phyloP scores from a whole-genome alignment of 2,113 vertebrate species.

The Hippocampus barbouri region DNA sequence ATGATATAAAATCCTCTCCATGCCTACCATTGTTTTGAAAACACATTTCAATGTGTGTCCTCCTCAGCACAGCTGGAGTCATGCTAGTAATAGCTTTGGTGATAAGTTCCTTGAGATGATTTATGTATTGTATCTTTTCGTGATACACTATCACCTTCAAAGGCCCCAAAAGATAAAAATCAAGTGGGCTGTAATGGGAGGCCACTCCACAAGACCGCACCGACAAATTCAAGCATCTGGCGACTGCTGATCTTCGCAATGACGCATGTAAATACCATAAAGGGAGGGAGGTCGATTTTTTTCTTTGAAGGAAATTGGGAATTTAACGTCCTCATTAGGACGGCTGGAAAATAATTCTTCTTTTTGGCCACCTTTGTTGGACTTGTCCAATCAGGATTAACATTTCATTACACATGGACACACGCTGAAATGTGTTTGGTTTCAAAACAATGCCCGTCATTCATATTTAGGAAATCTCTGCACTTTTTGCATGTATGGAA shows the following conservation, averaged over 20 bases:
- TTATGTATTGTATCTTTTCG: not conserved
- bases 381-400: too few species aligned
- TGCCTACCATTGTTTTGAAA: not conserved
- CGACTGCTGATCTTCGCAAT: not conserved
- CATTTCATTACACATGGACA: too few species aligned
- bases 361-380: not conserved
- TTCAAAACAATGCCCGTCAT: not conserved
- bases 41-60: not conserved
- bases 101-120: not conserved
- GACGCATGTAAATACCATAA: not conserved
- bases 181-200: not conserved
- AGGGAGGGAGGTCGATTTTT: not conserved
- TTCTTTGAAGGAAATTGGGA: too few species aligned
- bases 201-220: not conserved
- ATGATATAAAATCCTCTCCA: not conserved
- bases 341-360: not conserved
- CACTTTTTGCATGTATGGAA: not conserved
- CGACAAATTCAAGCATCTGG: not conserved
- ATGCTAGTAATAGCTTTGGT: not conserved
- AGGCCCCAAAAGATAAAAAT: not conserved
- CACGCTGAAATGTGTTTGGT: not conserved
- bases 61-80: not conserved
- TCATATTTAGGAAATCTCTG: not conserved
- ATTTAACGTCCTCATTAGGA: not conserved
- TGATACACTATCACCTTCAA: conserved; percentile 2